Base-by-base conservation (phyloP, 2,888 invertebrate species). In the Lasius platythorax region DNA sequence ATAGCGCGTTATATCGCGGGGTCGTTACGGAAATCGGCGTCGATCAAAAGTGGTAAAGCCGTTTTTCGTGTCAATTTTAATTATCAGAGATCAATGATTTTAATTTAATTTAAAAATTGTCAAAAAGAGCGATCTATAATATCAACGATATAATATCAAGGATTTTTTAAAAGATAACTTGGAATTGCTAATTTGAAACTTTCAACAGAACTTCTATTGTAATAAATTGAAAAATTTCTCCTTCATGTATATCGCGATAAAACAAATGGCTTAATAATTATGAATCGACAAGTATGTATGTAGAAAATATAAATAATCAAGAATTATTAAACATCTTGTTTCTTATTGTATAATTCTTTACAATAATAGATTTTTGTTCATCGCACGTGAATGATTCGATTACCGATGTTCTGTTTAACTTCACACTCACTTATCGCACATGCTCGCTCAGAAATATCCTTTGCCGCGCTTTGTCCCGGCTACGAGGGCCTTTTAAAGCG, bases 401-500 rank as follows among this genome's bases (percentile, higher is more conserved):
- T 18, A 66, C 56, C 8, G n/a, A 56, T 40, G 8, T 67, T 68
- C 40, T 78, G 68, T 78, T 68, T 68, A 43, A 78, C 43, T 30
- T 68, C 56, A 68, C n/a, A 15, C 15, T 68, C 56, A 43, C 30
- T 30, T 78, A 78, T 58, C 43, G 78, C n/a, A 56, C 68, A 15
- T 46, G 56, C 15, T 30, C 53, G 30, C 28, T 28, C 68, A 68
- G 56, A 68, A 68, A 78, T 78, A 68, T 43, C 30, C 40, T 43
- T 40, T 68, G n/a, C 18, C 30, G 40, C 68, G 58, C 68, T 78
- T 56, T 78, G 40, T 30, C 40, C n/a, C 23, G 15, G 40, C 43
- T 68, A 56, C 56, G 30, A 68, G 56, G 40, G 43, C 78, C 78
- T 78, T 78, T 78, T 78, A 78, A 68, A 68, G 68, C 68, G 68